A percentile compares a stretch with the other conserved stretches of the same genome.
phyloP scores from a whole-genome alignment of 1,140 invertebrate species.

The Conus ventricosus region DNA sequence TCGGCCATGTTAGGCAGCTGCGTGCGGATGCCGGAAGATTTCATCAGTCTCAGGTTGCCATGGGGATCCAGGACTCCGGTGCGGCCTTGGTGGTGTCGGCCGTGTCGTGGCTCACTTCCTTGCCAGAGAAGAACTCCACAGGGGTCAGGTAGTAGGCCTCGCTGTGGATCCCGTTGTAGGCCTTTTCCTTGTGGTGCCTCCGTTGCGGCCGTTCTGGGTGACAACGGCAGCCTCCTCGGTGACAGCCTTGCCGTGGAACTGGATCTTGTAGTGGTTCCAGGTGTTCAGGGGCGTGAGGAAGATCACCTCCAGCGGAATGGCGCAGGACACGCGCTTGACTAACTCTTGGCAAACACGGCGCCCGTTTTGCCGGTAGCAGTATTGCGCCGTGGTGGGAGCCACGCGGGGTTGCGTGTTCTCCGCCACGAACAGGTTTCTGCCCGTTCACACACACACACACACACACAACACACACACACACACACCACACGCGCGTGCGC shows the following conservation, averaged over 20 bases:
- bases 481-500: too few species aligned
- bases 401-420: conserved; percentile 42
- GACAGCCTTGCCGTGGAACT: not conserved
- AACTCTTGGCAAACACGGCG: not conserved
- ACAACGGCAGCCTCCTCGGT: not conserved
- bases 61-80: conserved; percentile 51
- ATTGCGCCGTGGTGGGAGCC: conserved; percentile 16
- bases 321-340: conserved; percentile 45
- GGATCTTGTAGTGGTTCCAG: conserved; percentile 60
- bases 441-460: too few species aligned
- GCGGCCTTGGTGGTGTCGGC: conserved; percentile 53
- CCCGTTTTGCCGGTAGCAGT: not conserved
- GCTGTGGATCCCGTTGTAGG: conserved; percentile 58
- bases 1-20: conserved; percentile 30
- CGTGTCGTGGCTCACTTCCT: conserved; percentile 43
- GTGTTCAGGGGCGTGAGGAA: conserved; percentile 55
- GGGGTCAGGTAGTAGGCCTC: conserved; percentile 61
- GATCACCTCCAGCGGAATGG: conserved; percentile 60
- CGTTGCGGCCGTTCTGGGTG: conserved; percentile 44
- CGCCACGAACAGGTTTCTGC: conserved; percentile 45
- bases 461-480: too few species aligned
- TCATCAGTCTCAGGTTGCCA: conserved; percentile 30
- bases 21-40: conserved; percentile 32
- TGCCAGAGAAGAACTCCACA: conserved; percentile 52
- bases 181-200: conserved; percentile 46